phyloP scores from a whole-genome alignment of 1,140 invertebrate genomes.

The Apis dorsata region DNA sequence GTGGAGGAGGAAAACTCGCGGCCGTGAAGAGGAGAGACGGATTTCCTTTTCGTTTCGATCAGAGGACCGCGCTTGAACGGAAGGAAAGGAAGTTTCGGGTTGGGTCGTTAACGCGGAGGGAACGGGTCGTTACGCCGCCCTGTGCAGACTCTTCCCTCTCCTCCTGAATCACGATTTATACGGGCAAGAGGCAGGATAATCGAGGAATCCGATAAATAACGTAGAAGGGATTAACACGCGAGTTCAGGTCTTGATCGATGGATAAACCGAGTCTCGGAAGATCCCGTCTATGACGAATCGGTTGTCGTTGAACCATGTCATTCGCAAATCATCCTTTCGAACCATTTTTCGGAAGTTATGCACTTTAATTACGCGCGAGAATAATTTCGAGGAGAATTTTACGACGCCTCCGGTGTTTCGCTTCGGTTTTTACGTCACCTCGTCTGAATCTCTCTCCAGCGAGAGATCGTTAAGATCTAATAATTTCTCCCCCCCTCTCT shows the following conservation, averaged over 20 bases:
- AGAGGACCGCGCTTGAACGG: not conserved
- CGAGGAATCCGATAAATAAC: slow-evolving; percentile 39
- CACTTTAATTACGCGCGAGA: slow-evolving; percentile 41
- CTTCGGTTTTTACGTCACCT: slow-evolving; percentile 55
- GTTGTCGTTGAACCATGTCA: slow-evolving; percentile 2
- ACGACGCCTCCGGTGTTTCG: too few species aligned
- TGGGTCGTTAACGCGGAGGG: not conserved
- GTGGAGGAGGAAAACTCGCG: too few species aligned
- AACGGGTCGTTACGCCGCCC: not conserved
- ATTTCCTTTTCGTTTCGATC: not conserved
- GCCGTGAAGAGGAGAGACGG: too few species aligned
- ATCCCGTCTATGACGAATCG: slow-evolving; percentile 48
- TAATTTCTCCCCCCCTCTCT: slow-evolving; percentile 21
- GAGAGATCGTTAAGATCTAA: slow-evolving; percentile 59
- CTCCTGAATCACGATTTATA: not conserved
- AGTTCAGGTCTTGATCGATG: slow-evolving; percentile 44
- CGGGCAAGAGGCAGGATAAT: not conserved
- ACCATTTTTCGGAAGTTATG: slow-evolving; percentile 22
- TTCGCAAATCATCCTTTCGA: slow-evolving; percentile 49
- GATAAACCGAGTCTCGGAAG: slow-evolving; percentile 35
- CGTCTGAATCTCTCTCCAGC: slow-evolving; percentile 48
- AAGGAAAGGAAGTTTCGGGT: not conserved
- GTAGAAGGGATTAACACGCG: not conserved
- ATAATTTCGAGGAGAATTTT: too few species aligned
- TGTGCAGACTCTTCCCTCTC: not conserved